Conservation (phyloP, 2,113 vertebrate genomes). For the Ciconia boyciana region DNA sequence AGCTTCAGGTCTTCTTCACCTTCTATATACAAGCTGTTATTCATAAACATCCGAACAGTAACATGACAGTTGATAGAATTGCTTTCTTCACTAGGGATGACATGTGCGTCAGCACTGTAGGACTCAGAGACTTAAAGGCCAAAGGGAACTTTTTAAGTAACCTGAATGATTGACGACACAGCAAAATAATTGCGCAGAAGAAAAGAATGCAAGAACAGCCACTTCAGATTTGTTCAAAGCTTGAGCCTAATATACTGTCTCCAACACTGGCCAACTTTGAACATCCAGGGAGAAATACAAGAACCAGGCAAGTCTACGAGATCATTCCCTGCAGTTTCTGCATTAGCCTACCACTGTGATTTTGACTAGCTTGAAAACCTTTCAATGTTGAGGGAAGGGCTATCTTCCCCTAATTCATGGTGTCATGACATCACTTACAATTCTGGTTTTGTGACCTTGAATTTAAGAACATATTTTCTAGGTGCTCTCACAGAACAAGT, state of each 20-base stretch:
- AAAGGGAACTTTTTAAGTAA: neutral
- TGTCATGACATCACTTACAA: neutral
- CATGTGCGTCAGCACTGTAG: neutral
- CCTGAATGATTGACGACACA: neutral
- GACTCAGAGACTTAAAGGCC: neutral
- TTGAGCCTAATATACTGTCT: neutral
- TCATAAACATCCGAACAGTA: neutral
- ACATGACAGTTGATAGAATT: neutral
- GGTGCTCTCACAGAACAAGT: neutral
- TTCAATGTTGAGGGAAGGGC: neutral
- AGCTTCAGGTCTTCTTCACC: neutral
- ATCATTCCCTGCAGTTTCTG: neutral
- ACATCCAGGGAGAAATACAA: neutral
- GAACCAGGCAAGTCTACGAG: neutral
- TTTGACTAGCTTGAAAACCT: neutral
- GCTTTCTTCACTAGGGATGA: neutral
- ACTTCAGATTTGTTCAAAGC: neutral
- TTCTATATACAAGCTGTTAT: neutral
- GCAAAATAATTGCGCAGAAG: neutral
- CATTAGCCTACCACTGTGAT: neutral
- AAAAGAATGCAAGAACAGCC: neutral
- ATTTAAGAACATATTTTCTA: neutral
- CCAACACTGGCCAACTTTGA: neutral
- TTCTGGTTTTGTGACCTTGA: neutral
- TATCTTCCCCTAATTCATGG: neutral